phyloP scores from a whole-genome alignment of 2,797 vertebrate species.

The Cirrhinus molitorella region DNA sequence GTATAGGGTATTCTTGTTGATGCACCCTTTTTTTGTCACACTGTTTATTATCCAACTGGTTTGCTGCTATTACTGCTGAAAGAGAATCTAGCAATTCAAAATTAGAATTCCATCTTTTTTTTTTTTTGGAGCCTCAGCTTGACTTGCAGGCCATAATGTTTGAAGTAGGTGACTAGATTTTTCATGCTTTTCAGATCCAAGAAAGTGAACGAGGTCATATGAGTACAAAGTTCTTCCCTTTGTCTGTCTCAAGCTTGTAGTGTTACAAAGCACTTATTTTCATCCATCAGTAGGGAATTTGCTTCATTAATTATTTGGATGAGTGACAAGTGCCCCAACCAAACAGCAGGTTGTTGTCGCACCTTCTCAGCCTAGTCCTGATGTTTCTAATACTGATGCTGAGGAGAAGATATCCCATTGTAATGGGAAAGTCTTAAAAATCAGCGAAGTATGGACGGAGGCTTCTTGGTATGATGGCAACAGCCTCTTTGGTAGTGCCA shows the following conservation, averaged over 20 bases:
- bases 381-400: not conserved
- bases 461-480: not conserved
- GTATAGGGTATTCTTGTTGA: too few relatives aligned
- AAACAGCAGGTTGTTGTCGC: not conserved
- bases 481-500: not conserved
- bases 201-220: too few relatives aligned
- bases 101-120: too few relatives aligned
- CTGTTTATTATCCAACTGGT: not conserved
- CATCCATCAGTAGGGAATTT: not conserved
- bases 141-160: too few relatives aligned
- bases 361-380: not conserved
- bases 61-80: not conserved
- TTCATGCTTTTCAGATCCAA: too few relatives aligned
- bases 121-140: too few relatives aligned
- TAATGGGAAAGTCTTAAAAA: not conserved
- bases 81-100: too few relatives aligned
- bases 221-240: not conserved
- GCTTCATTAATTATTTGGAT: not conserved
- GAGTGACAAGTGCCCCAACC: not conserved
- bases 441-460: not conserved
- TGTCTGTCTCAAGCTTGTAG: not conserved
- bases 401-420: not conserved
- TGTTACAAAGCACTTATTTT: not conserved
- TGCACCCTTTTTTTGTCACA: not conserved
- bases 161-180: too few relatives aligned